Evolutionary conservation across 2,888 invertebrate species (phyloP).

Genomic region (Leptinotarsa juncta): DNA sequence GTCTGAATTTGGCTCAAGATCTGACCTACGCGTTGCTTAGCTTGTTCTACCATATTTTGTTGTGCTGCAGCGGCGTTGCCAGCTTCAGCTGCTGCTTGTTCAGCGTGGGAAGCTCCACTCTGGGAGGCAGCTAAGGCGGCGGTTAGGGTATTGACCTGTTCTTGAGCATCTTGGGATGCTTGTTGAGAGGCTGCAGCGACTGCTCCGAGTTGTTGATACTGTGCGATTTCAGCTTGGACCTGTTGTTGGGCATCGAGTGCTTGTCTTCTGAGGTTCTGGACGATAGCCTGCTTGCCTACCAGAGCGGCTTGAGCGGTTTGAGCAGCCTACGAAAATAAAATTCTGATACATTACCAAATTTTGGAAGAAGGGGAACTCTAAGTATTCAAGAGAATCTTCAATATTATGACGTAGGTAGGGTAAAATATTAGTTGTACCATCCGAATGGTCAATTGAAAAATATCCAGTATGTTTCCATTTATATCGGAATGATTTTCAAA

Average conservation of each 20-base stretch:
- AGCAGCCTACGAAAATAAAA: slow-evolving; percentile 67
- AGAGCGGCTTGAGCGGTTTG: slow-evolving; percentile 73
- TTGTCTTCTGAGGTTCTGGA: slow-evolving; percentile 73
- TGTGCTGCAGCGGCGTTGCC: slow-evolving; percentile 49
- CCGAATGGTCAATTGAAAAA: no score
- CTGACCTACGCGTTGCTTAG: slow-evolving; percentile 73
- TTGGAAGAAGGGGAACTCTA: no score
- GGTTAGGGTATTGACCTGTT: slow-evolving; percentile 73
- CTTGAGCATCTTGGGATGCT: slow-evolving; percentile 77
- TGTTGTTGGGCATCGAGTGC: slow-evolving; percentile 74
- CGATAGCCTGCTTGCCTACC: slow-evolving; percentile 70
- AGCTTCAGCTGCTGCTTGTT: slow-evolving; percentile 47
- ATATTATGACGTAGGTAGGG: no score
- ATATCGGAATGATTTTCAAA: no score
- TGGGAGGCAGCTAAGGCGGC: slow-evolving; percentile 70
- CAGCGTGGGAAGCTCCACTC: slow-evolving; percentile 44
- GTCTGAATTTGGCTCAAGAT: slow-evolving; percentile 75
- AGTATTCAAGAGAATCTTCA: no score
- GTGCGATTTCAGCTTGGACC: slow-evolving; percentile 75
- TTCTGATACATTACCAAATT: background rate
- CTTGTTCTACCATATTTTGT: slow-evolving; percentile 64
- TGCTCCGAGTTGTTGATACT: slow-evolving; percentile 77
- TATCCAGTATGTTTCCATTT: no score
- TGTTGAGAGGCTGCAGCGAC: slow-evolving; percentile 76
- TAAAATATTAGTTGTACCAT: no score